Evolutionary conservation across 1,140 invertebrate genomes (phyloP), one percentile per base, ranked within the genome.

Genomic region (Apis florea): DNA sequence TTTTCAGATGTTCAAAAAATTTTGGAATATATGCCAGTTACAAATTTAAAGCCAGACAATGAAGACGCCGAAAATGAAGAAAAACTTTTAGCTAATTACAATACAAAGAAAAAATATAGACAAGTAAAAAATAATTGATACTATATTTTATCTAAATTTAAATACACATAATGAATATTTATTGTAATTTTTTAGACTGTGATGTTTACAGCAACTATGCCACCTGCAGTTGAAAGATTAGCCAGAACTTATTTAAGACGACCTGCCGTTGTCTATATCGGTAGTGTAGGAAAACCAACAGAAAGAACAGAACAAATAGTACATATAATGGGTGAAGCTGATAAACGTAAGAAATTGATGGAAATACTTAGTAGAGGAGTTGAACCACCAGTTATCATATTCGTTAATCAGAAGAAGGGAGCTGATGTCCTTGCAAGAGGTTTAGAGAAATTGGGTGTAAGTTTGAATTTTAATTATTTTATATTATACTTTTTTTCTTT

Each of bases 131-230:
- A 54, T 67, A 79, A 79, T 70, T 73, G 12, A 59, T 68, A 58
- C 17, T 15, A 53, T 4, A 49, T 71, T n/a, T 47, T 58, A 54
- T 63, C 31, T 75, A 70, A 31, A 68, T 66, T 68, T 63, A 79
- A 72, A 40, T 19, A 40, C 21, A 40, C 2, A 80, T 63, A 51
- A 31, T 83, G 67, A 69, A 51, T 68, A 15, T 71, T 78, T 74
- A 68, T 56, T 84, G 67, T 56, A 40, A 40, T 54, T 85, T 92
- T 93, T 64, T 90, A 97, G 96, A 99, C 99, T 90, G 99, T 99
- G 83, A 99, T 99, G 99, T 99, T 99, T 94, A 99, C 99, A 63
- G 99, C 99, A 24, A 99, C 99, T 88, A 99, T 99, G 99, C 98
- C 98, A 12, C 96, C 99, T 3, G 97, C 98, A 12, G 98, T 99